Evolutionary conservation across 2,797 vertebrate species (phyloP).

Genomic region (Hipposideros larvatus): DNA sequence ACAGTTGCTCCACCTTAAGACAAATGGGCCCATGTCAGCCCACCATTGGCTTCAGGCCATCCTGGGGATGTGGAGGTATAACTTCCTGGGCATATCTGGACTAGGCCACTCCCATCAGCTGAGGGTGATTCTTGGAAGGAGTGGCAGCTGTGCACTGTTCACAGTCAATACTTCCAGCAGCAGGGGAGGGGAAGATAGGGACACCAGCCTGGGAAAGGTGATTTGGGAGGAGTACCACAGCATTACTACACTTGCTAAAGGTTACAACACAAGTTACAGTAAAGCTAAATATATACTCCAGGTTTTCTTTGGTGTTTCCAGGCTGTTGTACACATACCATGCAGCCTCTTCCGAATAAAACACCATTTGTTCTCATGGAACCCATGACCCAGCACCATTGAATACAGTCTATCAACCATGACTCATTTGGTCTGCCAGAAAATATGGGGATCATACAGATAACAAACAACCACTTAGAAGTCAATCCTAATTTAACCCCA

Average conservation of each 20-base stretch:
- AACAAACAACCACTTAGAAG: background rate
- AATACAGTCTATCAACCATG: background rate
- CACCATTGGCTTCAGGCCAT: background rate
- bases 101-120: background rate
- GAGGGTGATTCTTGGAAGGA: background rate
- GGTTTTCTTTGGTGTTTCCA: background rate
- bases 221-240: too few species aligned
- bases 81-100: background rate
- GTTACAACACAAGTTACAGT: too few species aligned
- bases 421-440: background rate
- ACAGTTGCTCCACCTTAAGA: background rate
- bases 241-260: background rate
- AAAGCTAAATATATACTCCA: background rate
- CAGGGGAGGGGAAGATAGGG: too few species aligned
- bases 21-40: background rate
- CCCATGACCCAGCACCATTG: background rate
- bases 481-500: background rate
- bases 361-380: background rate
- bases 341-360: conserved; percentile 5
- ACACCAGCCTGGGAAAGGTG: background rate
- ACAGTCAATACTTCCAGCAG: fast-evolving
- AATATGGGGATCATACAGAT: fast-evolving
- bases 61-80: background rate
- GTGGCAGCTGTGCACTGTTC: background rate
- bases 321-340: background rate